Evolutionary conservation across 35 echinoderm and acorn worm genomes (phyloP).

Genomic region (Apostichopus japonicus): DNA sequence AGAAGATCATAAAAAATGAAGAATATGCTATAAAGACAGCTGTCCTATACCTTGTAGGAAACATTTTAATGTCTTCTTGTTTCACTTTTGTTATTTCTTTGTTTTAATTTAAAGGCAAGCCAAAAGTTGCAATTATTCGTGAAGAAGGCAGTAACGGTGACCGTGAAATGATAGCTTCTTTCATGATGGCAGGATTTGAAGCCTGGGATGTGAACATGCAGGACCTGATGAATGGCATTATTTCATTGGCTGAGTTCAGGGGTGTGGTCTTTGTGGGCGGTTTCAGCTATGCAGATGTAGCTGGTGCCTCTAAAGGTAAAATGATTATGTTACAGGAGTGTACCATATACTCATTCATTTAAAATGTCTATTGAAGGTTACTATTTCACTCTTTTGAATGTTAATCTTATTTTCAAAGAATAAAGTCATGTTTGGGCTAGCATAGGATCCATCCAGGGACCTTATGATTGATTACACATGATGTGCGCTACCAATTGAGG

Average conservation of each 20-base stretch:
- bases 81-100: neutral
- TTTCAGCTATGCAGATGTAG: conserved; percentile 98
- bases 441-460: too few relatives aligned
- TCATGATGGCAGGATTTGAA: conserved; percentile 91
- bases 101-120: conserved; percentile 17
- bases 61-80: neutral
- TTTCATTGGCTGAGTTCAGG: conserved; percentile 81
- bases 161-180: conserved; percentile 94
- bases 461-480: too few relatives aligned
- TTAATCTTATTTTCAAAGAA: too few relatives aligned
- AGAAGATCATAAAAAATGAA: too few relatives aligned
- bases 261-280: conserved; percentile 99
- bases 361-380: too few relatives aligned
- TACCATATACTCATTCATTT: too few relatives aligned
- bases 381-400: too few relatives aligned
- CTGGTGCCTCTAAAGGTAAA: conserved; percentile 90
- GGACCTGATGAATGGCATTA: conserved; percentile 71
- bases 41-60: too few relatives aligned
- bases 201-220: conserved; percentile 99
- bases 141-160: conserved; percentile 99
- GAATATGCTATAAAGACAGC: neutral
- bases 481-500: too few relatives aligned
- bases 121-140: conserved; percentile 96
- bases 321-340: neutral
- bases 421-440: too few relatives aligned